Evolutionary conservation across 2,888 invertebrate species (phyloP), one percentile per base, ranked within the genome.

Genomic region (Ethmia dodecea): DNA sequence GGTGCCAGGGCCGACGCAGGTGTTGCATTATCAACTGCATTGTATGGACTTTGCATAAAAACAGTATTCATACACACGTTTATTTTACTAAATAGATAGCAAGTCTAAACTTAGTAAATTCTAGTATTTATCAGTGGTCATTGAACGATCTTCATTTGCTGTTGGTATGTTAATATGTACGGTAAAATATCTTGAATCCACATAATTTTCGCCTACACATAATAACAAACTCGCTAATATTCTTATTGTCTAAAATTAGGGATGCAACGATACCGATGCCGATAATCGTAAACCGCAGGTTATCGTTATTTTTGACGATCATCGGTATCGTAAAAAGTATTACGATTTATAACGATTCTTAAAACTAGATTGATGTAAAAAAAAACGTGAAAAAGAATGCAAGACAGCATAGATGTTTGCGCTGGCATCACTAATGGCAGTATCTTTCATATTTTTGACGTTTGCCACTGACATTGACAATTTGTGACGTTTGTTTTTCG

Each of bases 21-120:
- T 81, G 81, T 67, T 62, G 57, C 69, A 70, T 73, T 72, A 70
- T 75, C 72, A 61, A 70, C 61, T 65, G 72, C 72, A 68, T 58
- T 61, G 66, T 72, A 69, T 76, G 69, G 68, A 74, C 64, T 75
- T 69, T 70, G 72, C 73, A 79, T 78, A 76, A 79, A 73, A 76
- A 79, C 59, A 69, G 59, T 60, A 52, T 42, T 45, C 45, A 36
- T 40, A 38, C 35, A n/a, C n/a, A n/a, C n/a, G n/a, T n/a, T n/a
- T n/a, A n/a, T n/a, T n/a, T n/a, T n/a, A n/a, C n/a, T n/a, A n/a
- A n/a, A n/a, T n/a, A n/a, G n/a, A n/a, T n/a, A n/a, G n/a, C n/a
- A n/a, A n/a, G n/a, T n/a, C n/a, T n/a, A n/a, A n/a, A n/a, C n/a
- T n/a, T n/a, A n/a, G n/a, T n/a, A n/a, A n/a, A n/a, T n/a, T n/a